These are phyloP conservation scores for Trialeurodes vaporariorum DNA, from an alignment of 1,140 invertebrate genomes.

Conservation along the genomic window DNA sequence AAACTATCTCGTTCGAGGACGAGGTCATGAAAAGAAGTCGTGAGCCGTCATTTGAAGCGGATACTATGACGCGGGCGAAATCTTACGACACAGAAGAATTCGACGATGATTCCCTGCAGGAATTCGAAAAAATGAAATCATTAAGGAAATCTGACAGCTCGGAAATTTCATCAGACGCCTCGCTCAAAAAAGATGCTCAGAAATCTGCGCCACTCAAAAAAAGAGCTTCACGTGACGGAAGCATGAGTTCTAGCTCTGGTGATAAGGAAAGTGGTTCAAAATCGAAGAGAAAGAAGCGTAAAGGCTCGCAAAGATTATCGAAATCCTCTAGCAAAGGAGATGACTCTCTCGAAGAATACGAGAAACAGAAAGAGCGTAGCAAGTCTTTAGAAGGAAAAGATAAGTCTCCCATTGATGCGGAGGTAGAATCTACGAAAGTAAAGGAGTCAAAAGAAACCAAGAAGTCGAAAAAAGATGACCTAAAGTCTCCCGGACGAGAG, in stretches of 20 bases:
- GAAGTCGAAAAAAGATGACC: too few relatives aligned
- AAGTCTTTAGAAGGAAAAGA: conserved; percentile 1
- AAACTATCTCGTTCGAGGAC: conserved; percentile 6
- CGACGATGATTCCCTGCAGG: conserved; percentile 26
- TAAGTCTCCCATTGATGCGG: neutral
- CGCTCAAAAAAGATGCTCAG: neutral
- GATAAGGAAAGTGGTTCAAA: neutral
- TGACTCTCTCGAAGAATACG: conserved; percentile 19
- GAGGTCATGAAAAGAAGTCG: conserved; percentile 8
- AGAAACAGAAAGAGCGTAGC: conserved; percentile 15
- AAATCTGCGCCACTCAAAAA: conserved; percentile 18
- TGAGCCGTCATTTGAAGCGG: neutral
- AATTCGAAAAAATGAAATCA: conserved; percentile 24
- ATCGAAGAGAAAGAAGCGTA: neutral
- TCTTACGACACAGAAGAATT: conserved; percentile 25
- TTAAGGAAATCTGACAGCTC: conserved; percentile 19
- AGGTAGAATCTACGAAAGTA: too few relatives aligned
- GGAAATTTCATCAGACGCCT: neutral
- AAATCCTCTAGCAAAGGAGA: conserved; percentile 20
- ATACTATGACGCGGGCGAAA: neutral
- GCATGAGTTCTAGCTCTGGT: neutral
- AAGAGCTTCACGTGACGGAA: neutral
- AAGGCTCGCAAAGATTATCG: conserved; percentile 11
- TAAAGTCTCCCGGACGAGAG: too few relatives aligned
- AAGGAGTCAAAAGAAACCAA: too few relatives aligned